Evolutionary conservation across 2,113 vertebrate genomes (phyloP).

Genomic region (Canis aureus): DNA sequence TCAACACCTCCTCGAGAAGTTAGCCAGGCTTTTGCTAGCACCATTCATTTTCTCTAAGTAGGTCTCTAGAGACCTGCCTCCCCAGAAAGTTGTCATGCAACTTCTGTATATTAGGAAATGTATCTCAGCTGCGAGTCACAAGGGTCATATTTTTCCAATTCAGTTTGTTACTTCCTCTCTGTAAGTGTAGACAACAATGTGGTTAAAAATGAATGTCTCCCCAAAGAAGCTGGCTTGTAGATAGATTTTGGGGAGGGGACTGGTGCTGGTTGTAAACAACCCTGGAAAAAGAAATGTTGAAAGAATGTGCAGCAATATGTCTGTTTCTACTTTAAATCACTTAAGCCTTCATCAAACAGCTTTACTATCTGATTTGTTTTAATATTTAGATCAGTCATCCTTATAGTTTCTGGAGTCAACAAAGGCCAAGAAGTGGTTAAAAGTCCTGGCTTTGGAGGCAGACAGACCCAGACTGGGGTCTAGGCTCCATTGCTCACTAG

Average conservation of each 20-base stretch:
- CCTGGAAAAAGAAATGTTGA: not conserved
- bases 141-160: slow-evolving; percentile 1
- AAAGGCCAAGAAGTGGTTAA: not conserved
- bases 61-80: slow-evolving; percentile 5
- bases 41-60: not conserved
- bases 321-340: not conserved
- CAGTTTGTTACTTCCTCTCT: slow-evolving; percentile 54
- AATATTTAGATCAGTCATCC: not conserved
- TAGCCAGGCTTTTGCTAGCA: not conserved
- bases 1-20: slow-evolving; percentile 48
- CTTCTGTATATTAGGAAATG: slow-evolving; percentile 21
- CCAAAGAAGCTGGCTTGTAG: not conserved
- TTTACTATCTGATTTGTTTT: slow-evolving; percentile 18
- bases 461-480: not conserved
- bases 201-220: slow-evolving; percentile 18
- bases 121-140: slow-evolving; percentile 6
- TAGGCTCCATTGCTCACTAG: not conserved
- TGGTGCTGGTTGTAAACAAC: not conserved
- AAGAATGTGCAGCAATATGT: not conserved
- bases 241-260: not conserved
- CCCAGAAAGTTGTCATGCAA: slow-evolving; percentile 15
- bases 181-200: slow-evolving; percentile 12
- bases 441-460: not conserved
- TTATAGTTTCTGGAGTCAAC: not conserved
- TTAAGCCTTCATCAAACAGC: not conserved